Base-by-base conservation (phyloP, 2,113 vertebrate species). In the Sinocyclocheilus grahami region DNA sequence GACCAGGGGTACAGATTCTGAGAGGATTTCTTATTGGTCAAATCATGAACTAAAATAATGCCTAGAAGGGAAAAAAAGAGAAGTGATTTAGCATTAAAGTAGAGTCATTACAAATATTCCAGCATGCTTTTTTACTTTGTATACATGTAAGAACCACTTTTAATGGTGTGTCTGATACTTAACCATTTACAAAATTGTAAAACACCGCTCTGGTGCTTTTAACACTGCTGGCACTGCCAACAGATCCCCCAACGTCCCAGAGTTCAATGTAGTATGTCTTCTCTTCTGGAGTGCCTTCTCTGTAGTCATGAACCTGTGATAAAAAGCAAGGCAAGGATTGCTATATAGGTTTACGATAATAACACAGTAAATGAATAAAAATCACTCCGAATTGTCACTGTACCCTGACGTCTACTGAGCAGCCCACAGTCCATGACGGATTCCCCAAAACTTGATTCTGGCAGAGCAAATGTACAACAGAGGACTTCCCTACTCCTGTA, bases 1-100 rank as follows among this genome's bases (percentile, higher is more conserved):
- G 96, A 97, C 98, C 98, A 99, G 33, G 97, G 96, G 91, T 97
- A 97, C 80, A 99, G 95, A 92, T 99, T 99, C 93, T 99, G 98
- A 9, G 97, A 98, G 48, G 98, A 99, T 89, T 99, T 99, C 92
- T 99, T 99, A 92, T 99, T 99, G 83, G 98, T 99, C 93, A 99
- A 94, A 91, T 99, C 98, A 30, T 99, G 98, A 1, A 99, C 97
- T 93, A 99, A 94, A 94, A 99, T 96, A 90, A 99, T 98, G 48
- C 98, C 98, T 99, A 81, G 81, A 91, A 53, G 22, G 83, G 10
- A 58, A 80, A 80, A 46, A 78, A 55, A 55, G 24, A 81, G 46
- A 39, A 51, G 60, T 1, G 55, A 65, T 33, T 53, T n/a, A 48
- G 2, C 80, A 27, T 30, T 58, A 1, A 82, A 67, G 55, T 14